Evolutionary conservation across 2,888 invertebrate species (phyloP).

Genomic region (Acronicta alni): DNA sequence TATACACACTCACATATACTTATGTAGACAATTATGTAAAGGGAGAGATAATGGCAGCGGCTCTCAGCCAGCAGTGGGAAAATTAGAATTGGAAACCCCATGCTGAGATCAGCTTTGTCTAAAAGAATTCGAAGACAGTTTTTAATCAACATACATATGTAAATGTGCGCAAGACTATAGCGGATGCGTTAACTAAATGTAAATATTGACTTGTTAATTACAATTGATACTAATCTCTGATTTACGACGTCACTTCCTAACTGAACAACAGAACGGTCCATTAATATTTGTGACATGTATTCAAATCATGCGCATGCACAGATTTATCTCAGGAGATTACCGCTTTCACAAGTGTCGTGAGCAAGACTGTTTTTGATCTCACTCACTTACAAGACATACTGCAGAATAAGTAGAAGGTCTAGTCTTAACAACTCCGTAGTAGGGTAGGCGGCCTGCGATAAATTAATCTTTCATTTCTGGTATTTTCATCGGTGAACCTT

Average conservation of each 20-base stretch:
- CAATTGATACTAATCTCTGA: constrained; percentile 58
- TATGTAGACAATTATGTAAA: too few relatives aligned
- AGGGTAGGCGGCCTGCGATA: not conserved
- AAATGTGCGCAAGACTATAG: constrained; percentile 12
- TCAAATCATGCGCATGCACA: constrained; percentile 56
- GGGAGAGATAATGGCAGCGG: not conserved
- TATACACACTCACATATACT: too few relatives aligned
- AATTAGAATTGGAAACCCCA: not conserved
- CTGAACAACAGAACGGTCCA: constrained; percentile 39
- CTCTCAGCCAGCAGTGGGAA: not conserved
- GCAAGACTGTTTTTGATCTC: constrained; percentile 47
- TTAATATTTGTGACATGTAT: constrained; percentile 58
- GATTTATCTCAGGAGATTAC: constrained; percentile 61
- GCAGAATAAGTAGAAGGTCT: constrained; percentile 13
- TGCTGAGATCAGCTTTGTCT: constrained; percentile 13
- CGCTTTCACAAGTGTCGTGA: constrained; percentile 63
- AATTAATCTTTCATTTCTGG: too few relatives aligned
- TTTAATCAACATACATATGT: constrained; percentile 12
- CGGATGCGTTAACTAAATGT: constrained; percentile 39
- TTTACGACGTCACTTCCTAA: constrained; percentile 39
- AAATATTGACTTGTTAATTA: constrained; percentile 59
- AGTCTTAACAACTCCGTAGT: not conserved
- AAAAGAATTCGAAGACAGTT: constrained; percentile 4
- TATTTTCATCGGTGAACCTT: too few relatives aligned
- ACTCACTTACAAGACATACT: constrained; percentile 31